Evolutionary conservation across 2,113 vertebrate genomes (phyloP), one percentile per base, ranked within the genome.

Genomic region (Nyctibius bracteatus): DNA sequence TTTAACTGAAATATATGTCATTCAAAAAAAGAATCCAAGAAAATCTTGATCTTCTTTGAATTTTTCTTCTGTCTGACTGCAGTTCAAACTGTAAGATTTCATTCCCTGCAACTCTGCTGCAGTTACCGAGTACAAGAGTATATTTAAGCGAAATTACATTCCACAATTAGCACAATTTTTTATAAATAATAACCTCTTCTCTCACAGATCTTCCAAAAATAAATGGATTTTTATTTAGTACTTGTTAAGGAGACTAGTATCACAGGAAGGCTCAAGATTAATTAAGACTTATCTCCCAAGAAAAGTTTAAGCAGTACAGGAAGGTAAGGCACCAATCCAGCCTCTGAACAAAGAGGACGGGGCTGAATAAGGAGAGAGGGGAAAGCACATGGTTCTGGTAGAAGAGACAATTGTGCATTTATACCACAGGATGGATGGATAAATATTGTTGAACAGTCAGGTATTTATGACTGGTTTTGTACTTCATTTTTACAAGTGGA

Each of bases 261-360:
- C 37, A 72, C 57, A 57, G 35, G 39, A 90, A 87, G 47, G 30
- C 8, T 88, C 37, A 63, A 57, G 39, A 55, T 52, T 17, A 93
- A 80, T 44, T 52, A 52, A 61, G 19, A 65, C 14, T 59, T 43
- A 24, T 25, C 19, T 51, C 83, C 24, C 58, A 83, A 44, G 16
- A 57, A 63, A 46, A 33, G 16, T 59, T n/a, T 59, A 43, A 93
- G 52, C 39, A 52, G 30, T 17, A 52, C 12, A n/a, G 51, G 80
- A 57, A 80, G 52, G 28, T 4, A 62, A 44, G 21, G 58, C 55
- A 58, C 4, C 0, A 0, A 65, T 73, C 22, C 44, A 57, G 22
- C 3, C 44, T 47, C 80, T n/a, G 58, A 88, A 57, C 57, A 75
- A 74, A 1, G 14, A 85, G 30, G 20, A 63, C n/a, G 7, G 8